Base-by-base conservation (phyloP, 2,113 vertebrate genomes). In the Mormoops blainvillei region DNA sequence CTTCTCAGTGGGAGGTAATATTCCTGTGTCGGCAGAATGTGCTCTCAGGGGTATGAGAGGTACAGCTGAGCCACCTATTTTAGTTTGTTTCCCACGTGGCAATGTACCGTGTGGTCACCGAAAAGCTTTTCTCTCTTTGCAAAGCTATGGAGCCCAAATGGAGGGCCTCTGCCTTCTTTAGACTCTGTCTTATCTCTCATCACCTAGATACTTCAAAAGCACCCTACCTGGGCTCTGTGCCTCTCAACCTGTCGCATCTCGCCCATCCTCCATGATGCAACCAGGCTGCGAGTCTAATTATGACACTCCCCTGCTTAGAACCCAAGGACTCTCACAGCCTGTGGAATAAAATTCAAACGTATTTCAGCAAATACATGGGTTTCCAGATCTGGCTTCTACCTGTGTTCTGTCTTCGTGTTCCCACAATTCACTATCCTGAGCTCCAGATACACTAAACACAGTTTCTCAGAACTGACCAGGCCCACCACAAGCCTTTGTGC, bases 21-120 rank as follows among this genome's bases (percentile, higher is more conserved):
- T 7, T 9, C 7, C 18, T 4, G 33, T n/a, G 41, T 54, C 33
- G n/a, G 58, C 2, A 5, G 67, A 50, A 48, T 10, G 12, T 3
- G 20, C 36, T 70, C 63, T n/a, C 68, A 22, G 82, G 31, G 36
- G n/a, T 13, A 5, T 43, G 38, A 87, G 84, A 94, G 28, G 20
- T 24, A 81, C 22, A 8, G 50, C 22, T 16, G 54, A 78, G 54
- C 84, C 43, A 58, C 87, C 58, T 50, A 48, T 78, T 91, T 89
- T 80, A 89, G 78, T 83, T 91, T 82, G 73, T 82, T 89, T 82
- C 78, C 54, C 26, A 12, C 26, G 67, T 91, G 67, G 95, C 83
- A 65, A 31, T 0, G 0, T 12, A 41, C 52, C n/a, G 2, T 19
- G 43, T 33, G 18, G 84, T 38, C 63, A 77, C 56, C 70, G 70